Evolutionary conservation across 2,797 vertebrate species (phyloP), one percentile per base, ranked within the genome.

Genomic region (Scyliorhinus canicula): DNA sequence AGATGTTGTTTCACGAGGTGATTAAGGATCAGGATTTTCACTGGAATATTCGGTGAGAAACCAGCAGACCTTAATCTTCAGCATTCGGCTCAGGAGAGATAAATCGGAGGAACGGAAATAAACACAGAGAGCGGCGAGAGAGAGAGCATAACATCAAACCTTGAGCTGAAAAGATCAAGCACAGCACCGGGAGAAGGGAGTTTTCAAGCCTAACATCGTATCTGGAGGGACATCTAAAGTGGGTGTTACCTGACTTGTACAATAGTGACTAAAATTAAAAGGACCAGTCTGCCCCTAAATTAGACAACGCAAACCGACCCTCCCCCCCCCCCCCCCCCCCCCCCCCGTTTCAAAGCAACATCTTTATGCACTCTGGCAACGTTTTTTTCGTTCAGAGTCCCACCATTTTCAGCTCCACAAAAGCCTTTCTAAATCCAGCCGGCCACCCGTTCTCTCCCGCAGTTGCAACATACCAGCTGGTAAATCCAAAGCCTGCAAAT

Each of bases 1-100:
- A 94, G 93, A 94, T 94, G 93, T 35, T 94, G 93, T 35, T 52
- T 52, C 5, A 47, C 47, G 93, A 74, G 65, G 93, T 94, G 93
- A 94, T 94, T 94, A 94, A 74, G 28, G 44, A 16, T 35, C n/a
- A 47, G 31, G 65, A 71, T 71, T 94, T 71, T 71, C 93, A 50
- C 65, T 94, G 47, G 52, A 50, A 94, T n/a, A n/a, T 94, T 52
- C 93, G 47, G 24, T 94, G 93, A 67, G 67, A 69, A 94, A 71
- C 44, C 44, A 24, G 93, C 93, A 52, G 65, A 71, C 35, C 28
- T 71, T 94, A 94, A 94, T 94, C 93, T 74, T 52, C 67, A 35
- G 65, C 71, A 94, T 94, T 52, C 74, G 67, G 93, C 67, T 71
- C 93, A 94, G 50, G n/a, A 74, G 28, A 55, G n/a, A 94, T 52